Percentiles rank a stretch among this genome's conserved stretches.
Evolutionary conservation across 2,888 invertebrate species (phyloP).

Genomic region (Halictus quadricinctus): DNA sequence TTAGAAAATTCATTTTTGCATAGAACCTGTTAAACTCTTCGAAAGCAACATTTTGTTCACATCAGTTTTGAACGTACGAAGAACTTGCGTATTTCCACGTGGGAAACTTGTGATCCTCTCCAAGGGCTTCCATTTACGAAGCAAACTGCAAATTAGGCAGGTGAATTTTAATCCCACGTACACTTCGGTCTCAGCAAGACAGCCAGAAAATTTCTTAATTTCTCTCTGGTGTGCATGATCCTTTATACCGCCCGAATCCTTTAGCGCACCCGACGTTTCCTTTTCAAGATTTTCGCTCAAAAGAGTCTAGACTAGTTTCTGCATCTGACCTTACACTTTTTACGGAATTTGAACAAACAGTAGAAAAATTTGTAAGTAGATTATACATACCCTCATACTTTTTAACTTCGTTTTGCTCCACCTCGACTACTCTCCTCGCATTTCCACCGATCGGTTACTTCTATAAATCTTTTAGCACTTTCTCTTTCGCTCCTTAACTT

Average conservation of each 20-base stretch:
- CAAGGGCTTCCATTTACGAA: too few relatives aligned
- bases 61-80: neutral
- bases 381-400: neutral
- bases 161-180: constrained; percentile 26
- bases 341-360: neutral
- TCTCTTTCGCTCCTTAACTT: neutral
- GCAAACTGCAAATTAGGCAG: neutral
- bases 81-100: neutral
- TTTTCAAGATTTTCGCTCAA: neutral
- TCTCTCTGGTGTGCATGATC: constrained; percentile 20
- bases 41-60: neutral
- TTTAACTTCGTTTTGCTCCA: neutral
- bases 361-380: neutral
- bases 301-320: neutral
- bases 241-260: neutral
- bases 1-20: neutral
- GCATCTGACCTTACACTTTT: neutral
- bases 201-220: constrained; percentile 39
- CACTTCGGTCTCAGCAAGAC: constrained; percentile 1
- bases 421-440: neutral
- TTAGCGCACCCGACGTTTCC: neutral
- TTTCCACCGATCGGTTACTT: constrained; percentile 21
- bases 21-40: neutral
- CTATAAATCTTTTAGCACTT: neutral
- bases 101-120: neutral